Evolutionary conservation across 2,797 vertebrate genomes (phyloP), one percentile per base, ranked within the genome.

Genomic region (Halcyon leucocephala): DNA sequence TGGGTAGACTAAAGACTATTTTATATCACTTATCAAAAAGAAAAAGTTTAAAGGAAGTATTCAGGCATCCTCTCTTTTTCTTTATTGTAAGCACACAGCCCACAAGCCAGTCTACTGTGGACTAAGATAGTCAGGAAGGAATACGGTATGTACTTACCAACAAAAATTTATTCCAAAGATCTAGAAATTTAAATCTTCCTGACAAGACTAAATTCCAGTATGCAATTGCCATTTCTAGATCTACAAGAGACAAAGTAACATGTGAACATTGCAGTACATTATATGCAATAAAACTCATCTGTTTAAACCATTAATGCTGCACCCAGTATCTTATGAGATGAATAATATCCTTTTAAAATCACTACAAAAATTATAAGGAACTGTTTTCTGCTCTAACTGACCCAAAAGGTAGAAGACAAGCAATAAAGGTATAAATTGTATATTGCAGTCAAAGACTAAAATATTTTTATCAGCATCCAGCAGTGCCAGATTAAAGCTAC

Each of bases 131-230:
- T 28, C 52, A 76, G 42, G 51, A 29, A 72, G 10, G 41, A 70
- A 66, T 26, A 29, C 0, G 4, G 10, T 10, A 46, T 0, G 2
- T 73, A 99, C 99, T 99, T 98, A 99, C 99, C 99, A 99, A 98
- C 97, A 99, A 98, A 98, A 99, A 99, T 97, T 98, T 99, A 98
- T 99, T 99, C 99, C 99, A 99, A 85, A 99, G 99, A 97, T 99
- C 99, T 94, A 99, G 98, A 98, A 99, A 99, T 97, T 99, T 99
- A 98, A 99, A 99, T 80, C 99, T 98, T 97, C 99, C 99, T 16
- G 98, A 99, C 91, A 99, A 98, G 85, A 99, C 99, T 98, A 99
- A 98, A 98, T 99, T 99, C 99, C 99, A 99, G 97, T 99, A 99
- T n/a, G 99, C 99, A 92, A 99, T 98, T 0, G 99, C 99, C 99